Base-by-base conservation (phyloP, 2,113 vertebrate species). In the Syngnathus typhle region DNA sequence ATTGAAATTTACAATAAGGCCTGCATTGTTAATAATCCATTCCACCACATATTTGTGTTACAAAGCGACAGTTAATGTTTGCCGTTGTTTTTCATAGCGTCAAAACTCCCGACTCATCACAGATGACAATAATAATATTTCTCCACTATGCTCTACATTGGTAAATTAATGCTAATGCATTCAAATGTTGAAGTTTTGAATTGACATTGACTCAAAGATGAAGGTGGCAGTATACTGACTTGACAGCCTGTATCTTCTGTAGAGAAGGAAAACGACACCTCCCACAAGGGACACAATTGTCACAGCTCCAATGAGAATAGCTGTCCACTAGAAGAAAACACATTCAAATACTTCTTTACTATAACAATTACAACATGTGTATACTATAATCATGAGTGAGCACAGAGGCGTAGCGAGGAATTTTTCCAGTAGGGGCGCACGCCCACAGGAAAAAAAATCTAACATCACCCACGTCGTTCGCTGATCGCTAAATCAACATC, bases 261-360 rank as follows among this genome's bases (percentile, higher is more conserved):
- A 92, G 52, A 94, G 41, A 2, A 95, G 77, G 49, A 93, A 90
- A 46, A 94, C 64, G 0, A 90, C 44, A 7, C 92, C n/a, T 7
- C 91, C 90, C 15, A 91, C 63, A 0, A 94, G 63, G 0, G 85
- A 71, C 21, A 94, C 71, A 0, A 91, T 86, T 0, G 87, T 80
- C 6, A 82, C 85, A 8, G 89, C 92, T 69, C 92, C 94, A 1
- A 94, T 88, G 8, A 90, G 80, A 74, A 94, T 88, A 23, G 92
- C 93, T 0, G 89, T 88, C 85, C 94, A 87, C 95, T 98, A 73
- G 2, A 78, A 74, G 37, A 65, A 15, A 64, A 41, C 21, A 44
- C 1, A n/a, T 18, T 21, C n/a, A 39, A 60, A 39, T 18, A 5
- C 8, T 23, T 52, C 49, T 54, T 23, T 11, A 54, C 23, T 23